Evolutionary conservation across 2,888 invertebrate genomes (phyloP), one percentile per base, ranked within the genome.

Genomic region (Malthinus seriepunctatus): DNA sequence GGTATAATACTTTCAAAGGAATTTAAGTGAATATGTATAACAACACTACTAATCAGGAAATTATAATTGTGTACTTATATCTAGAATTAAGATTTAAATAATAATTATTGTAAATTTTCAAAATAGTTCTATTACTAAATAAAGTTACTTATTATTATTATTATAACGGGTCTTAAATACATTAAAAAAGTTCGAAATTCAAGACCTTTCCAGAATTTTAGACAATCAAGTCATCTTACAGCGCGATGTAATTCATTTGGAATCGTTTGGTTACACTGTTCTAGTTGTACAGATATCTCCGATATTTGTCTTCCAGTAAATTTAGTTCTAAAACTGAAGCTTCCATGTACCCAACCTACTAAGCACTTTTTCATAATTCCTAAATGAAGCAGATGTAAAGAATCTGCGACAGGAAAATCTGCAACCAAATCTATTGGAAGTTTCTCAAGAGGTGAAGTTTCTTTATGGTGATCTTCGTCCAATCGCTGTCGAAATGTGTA

Each of bases 131-230:
- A n/a, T n/a, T n/a, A n/a, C n/a, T n/a, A n/a, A n/a, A n/a, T n/a
- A n/a, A n/a, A n/a, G n/a, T n/a, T n/a, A n/a, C n/a, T n/a, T n/a
- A n/a, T n/a, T n/a, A n/a, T n/a, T n/a, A n/a, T 64, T 31, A 66
- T 53, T 8, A 67, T 46, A 15, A 67, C 63, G 10, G 56, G 32
- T 9, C 67, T 66, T 9, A 64, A 9, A 54, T 68, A 68, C 3
- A 63, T 23, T 34, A 69, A 51, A 51, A 69, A 63, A 1, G 65
- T 68, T 46, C 64, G 48, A 56, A 42, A 67, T 54, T 64, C 61
- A 37, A 56, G 15, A 12, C 63, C 68, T 64, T 67, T 67, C 64
- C 65, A 65, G 60, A 53, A 61, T 52, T 58, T 60, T 39, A 66
- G 44, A 52, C 56, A 61, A 42, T 64, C 51, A 5, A 65, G 44